phyloP scores from a whole-genome alignment of 2,797 vertebrate genomes.

The Steatocranus sp. region DNA sequence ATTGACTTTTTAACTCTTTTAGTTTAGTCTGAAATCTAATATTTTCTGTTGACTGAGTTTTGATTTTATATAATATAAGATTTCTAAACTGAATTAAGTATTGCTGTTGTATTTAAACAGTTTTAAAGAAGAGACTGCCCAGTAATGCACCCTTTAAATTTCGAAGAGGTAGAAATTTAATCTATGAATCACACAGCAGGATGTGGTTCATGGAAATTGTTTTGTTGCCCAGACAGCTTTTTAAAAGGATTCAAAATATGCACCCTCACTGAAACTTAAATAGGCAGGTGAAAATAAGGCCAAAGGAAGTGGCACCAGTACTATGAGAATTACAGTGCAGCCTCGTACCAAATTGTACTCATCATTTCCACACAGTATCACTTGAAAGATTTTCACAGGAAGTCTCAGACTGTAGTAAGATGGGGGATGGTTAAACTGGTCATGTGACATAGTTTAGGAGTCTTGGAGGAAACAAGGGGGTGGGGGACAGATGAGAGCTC shows the following conservation, averaged over 20 bases:
- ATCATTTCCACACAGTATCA: neutral
- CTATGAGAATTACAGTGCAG: neutral
- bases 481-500: constrained; percentile 11
- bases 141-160: neutral
- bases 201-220: constrained; percentile 12
- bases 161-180: neutral
- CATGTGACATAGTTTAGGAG: constrained; percentile 64
- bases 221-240: neutral
- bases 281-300: neutral
- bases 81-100: neutral
- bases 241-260: neutral
- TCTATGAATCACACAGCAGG: neutral
- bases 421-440: constrained; percentile 51
- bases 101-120: neutral
- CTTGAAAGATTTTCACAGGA: constrained; percentile 62
- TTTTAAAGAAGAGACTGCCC: neutral
- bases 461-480: constrained; percentile 61
- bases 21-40: neutral
- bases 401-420: constrained; percentile 51
- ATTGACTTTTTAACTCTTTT: neutral
- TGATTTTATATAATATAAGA: neutral
- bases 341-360: neutral
- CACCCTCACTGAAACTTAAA: neutral
- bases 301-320: neutral
- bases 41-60: neutral